phyloP scores from a whole-genome alignment of 2,888 invertebrate genomes.

The Drosophila rellima region DNA sequence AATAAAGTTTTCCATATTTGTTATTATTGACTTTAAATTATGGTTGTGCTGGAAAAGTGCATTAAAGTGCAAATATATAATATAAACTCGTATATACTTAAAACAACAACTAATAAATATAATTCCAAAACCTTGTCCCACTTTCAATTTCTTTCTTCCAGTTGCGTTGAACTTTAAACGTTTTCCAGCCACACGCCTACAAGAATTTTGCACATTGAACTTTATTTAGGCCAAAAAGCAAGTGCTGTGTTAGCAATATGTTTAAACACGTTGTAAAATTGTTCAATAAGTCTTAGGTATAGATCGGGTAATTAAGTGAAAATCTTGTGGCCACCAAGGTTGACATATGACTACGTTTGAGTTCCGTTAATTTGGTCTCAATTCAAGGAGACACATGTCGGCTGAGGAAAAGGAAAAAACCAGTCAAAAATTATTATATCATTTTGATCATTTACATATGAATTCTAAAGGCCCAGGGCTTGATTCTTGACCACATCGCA shows the following conservation, averaged over 20 bases:
- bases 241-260: conserved; percentile 24
- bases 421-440: conserved; percentile 49
- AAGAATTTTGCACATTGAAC: conserved; percentile 31
- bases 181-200: conserved; percentile 7
- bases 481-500: conserved; percentile 61
- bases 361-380: conserved; percentile 47
- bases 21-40: conserved; percentile 42
- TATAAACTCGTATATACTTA: neutral
- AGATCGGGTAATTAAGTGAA: conserved; percentile 20
- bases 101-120: neutral
- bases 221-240: neutral
- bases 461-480: conserved; percentile 64
- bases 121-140: conserved; percentile 33
- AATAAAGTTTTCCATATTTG: conserved; percentile 61
- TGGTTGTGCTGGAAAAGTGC: conserved; percentile 35
- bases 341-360: conserved; percentile 31
- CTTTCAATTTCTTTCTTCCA: conserved; percentile 11
- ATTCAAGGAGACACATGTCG: conserved; percentile 53
- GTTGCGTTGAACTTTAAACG: conserved; percentile 29
- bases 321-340: conserved; percentile 40
- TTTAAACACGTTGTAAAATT: conserved; percentile 15
- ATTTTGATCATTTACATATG: conserved; percentile 70
- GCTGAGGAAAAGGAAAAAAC: conserved; percentile 19
- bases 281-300: conserved; percentile 5
- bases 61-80: conserved; percentile 13